Percentiles rank a stretch among this genome's conserved stretches.
Conservation (phyloP, 2,797 vertebrate species). For the Chromis chromis region DNA sequence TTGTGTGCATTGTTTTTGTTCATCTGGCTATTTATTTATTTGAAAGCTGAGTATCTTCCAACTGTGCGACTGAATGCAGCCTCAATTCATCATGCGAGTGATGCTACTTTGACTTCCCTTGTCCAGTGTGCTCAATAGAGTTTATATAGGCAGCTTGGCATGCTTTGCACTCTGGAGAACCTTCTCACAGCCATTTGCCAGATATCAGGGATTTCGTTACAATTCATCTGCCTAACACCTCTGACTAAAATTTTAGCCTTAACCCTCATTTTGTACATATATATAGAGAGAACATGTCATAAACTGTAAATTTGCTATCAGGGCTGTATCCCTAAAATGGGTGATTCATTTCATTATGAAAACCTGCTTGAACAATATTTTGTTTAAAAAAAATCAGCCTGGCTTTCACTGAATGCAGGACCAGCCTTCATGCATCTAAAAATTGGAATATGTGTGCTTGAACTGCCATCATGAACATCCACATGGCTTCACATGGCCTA, state of each 20-base stretch:
- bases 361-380: slow-evolving; percentile 65
- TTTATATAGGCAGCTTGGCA: slow-evolving; percentile 81
- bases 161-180: slow-evolving; percentile 83
- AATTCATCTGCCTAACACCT: slow-evolving; percentile 82
- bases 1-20: slow-evolving; percentile 68
- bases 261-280: slow-evolving; percentile 78
- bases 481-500: slow-evolving; percentile 70
- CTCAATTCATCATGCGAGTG: slow-evolving; percentile 59
- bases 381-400: slow-evolving; percentile 58
- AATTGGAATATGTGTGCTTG: slow-evolving; percentile 74
- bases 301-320: slow-evolving; percentile 79
- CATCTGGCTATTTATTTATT: slow-evolving; percentile 78
- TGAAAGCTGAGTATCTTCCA: slow-evolving; percentile 79
- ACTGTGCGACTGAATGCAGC: slow-evolving; percentile 66
- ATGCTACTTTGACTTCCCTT: slow-evolving; percentile 64
- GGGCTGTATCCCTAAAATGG: slow-evolving; percentile 66
- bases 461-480: slow-evolving; percentile 72
- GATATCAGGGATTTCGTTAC: slow-evolving; percentile 88
- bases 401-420: slow-evolving; percentile 77
- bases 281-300: slow-evolving; percentile 66
- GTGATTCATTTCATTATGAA: slow-evolving; percentile 70
- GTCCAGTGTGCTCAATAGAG: slow-evolving; percentile 72
- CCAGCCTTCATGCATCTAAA: slow-evolving; percentile 68
- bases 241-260: slow-evolving; percentile 85
- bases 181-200: slow-evolving; percentile 84